Evolutionary conservation across 2,797 vertebrate species (phyloP), one percentile per base, ranked within the genome.

Genomic region (Rhincodon typus): DNA sequence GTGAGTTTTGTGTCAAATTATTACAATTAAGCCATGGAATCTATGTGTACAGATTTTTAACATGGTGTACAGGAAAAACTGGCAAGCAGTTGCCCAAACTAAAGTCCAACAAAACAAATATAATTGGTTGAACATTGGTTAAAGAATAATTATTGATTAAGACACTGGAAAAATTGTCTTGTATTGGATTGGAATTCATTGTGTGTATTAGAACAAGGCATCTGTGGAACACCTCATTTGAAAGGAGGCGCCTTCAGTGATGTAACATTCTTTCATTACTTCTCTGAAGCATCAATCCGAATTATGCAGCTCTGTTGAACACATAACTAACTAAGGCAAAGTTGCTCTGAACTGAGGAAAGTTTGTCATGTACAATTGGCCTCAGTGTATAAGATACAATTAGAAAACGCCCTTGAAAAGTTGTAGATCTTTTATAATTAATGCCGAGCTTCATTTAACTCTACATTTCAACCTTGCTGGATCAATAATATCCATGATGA

Each of bases 1-100:
- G 99, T 99, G 96, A 97, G 98, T 96, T 77, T 74, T 53, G 74
- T n/a, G 4, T 84, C 15, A 84, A 74, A 74, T 53, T 38, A 42
- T 50, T 46, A 72, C 46, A 57, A 13, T 34, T 95, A 57, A 82
- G 4, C 94, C 62, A 69, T 42, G 0, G 53, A 19, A 69, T 69
- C 0, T 23, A 42, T 25, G 57, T 19, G 1, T 67, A 0, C 46
- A 21, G 53, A 77, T 12, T 17, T 27, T 77, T 23, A 34, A 34
- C 6, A 46, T 84, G 72, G 34, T 53, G 13, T 5, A 15, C 25
- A 77, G 13, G 27, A 72, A 79, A 82, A 79, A 12, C 15, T 34
- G 17, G 34, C 72, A n/a, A 66, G 13, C 27, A 84, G 25, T 84
- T 84, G 6, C 38, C 82, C 42, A 21, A 42, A 84, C 5, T 23